These are phyloP conservation scores for Drosophila asahinai DNA, from an alignment of 1,140 invertebrate genomes.

Conservation along the genomic window DNA sequence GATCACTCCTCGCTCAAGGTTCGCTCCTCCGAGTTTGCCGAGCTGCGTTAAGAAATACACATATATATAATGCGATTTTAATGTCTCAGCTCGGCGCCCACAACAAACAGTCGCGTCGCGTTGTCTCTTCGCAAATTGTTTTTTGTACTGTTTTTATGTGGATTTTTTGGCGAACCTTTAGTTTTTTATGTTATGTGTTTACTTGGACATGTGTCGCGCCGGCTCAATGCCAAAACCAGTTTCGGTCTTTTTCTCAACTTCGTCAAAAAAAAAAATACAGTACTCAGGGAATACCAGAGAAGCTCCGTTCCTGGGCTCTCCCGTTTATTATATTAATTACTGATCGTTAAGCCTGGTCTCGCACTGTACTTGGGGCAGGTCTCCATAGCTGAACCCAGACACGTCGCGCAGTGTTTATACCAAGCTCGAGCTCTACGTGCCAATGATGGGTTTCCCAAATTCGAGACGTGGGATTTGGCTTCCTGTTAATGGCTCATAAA, in stretches of 20 bases:
- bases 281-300: constrained; percentile 65
- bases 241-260: constrained; percentile 38
- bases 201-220: constrained; percentile 25
- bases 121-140: constrained; percentile 35
- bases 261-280: constrained; percentile 7
- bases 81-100: constrained; percentile 41
- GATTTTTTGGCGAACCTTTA: constrained; percentile 27
- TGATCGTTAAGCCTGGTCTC: not conserved
- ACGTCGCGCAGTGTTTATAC: constrained; percentile 16
- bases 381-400: constrained; percentile 21
- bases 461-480: constrained; percentile 21
- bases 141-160: constrained; percentile 32
- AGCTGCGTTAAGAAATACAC: constrained; percentile 28
- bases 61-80: constrained; percentile 64
- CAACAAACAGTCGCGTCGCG: constrained; percentile 31
- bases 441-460: constrained; percentile 12
- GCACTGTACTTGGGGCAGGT: constrained; percentile 1
- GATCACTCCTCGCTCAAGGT: constrained; percentile 13
- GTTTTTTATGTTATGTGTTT: constrained; percentile 10
- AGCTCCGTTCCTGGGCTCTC: constrained; percentile 15
- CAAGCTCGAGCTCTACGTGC: constrained; percentile 22
- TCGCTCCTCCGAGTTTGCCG: constrained; percentile 1
- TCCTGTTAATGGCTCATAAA: constrained; percentile 25
- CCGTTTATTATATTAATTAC: constrained; percentile 14
- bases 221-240: constrained; percentile 73